Evolutionary conservation across 2,888 invertebrate species (phyloP).

Genomic region (Leptura quadrifasciata): DNA sequence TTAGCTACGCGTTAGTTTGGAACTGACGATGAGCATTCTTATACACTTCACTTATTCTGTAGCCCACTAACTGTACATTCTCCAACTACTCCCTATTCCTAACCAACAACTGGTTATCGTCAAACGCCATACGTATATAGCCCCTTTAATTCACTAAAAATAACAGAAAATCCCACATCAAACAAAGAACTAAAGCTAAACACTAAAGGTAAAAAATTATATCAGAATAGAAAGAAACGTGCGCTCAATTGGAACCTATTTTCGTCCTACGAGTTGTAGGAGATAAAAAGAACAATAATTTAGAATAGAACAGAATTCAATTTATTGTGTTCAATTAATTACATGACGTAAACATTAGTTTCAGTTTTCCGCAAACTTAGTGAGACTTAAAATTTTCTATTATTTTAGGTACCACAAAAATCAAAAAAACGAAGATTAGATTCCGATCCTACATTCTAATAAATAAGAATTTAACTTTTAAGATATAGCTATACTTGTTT

Average conservation of each 20-base stretch:
- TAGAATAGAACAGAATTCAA: no score
- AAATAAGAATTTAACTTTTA: no score
- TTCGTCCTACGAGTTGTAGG: not conserved
- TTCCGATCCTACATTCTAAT: no score
- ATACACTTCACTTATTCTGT: conserved; percentile 66
- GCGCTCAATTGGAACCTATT: not conserved
- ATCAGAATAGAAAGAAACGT: not conserved
- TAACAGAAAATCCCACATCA: not conserved
- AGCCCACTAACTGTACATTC: conserved; percentile 57
- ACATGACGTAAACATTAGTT: no score
- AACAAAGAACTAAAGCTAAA: not conserved
- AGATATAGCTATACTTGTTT: no score
- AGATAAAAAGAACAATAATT: not conserved
- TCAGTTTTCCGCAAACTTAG: no score
- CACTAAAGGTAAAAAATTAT: not conserved
- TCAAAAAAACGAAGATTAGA: no score
- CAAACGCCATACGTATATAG: not conserved
- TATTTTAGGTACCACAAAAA: no score
- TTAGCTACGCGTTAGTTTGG: conserved; percentile 70
- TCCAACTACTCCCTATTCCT: conserved; percentile 45
- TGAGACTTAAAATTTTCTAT: no score
- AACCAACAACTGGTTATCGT: not conserved
- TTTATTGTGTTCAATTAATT: no score
- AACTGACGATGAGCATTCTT: conserved; percentile 71
- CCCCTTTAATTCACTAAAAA: not conserved